These are phyloP conservation scores for Dichetophora obliterata DNA, from an alignment of 2,888 invertebrate species.

Conservation along the genomic window DNA sequence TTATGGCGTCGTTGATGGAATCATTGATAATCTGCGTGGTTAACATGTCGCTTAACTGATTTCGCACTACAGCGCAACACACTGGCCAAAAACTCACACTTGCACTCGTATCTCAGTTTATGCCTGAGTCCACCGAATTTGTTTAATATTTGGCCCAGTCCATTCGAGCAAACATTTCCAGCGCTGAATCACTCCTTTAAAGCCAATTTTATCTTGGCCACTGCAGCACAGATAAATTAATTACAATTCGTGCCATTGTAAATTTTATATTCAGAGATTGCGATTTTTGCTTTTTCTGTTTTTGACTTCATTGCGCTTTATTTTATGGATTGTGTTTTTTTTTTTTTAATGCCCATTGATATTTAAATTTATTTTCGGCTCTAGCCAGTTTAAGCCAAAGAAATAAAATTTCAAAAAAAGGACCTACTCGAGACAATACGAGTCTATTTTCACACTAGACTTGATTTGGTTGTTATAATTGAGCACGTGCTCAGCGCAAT, in stretches of 20 bases:
- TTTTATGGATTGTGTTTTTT: too few relatives aligned
- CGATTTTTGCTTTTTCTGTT: not conserved
- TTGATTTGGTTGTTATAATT: conserved; percentile 5
- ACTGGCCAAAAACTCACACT: not conserved
- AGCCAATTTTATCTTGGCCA: conserved; percentile 29
- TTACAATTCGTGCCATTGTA: conserved; percentile 34
- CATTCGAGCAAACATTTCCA: not conserved
- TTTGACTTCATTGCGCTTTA: not conserved
- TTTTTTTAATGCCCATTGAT: conserved; percentile 15
- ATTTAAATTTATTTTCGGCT: conserved; percentile 35
- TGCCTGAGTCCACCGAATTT: not conserved
- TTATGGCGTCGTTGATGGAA: conserved; percentile 33
- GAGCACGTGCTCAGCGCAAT: conserved; percentile 36
- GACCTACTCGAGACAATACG: conserved; percentile 16
- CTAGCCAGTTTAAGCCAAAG: conserved; percentile 16
- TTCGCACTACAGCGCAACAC: conserved; percentile 1
- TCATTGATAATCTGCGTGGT: conserved; percentile 30
- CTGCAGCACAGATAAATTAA: conserved; percentile 32
- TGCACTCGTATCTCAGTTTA: not conserved
- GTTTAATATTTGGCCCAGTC: not conserved
- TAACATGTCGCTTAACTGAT: conserved; percentile 35
- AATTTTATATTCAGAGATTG: conserved; percentile 6
- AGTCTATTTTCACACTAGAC: not conserved
- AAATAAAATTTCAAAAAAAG: not conserved
- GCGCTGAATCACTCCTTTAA: conserved; percentile 26